Evolutionary conservation across 2,888 invertebrate genomes (phyloP).

Genomic region (Parthenolecanium corni): DNA sequence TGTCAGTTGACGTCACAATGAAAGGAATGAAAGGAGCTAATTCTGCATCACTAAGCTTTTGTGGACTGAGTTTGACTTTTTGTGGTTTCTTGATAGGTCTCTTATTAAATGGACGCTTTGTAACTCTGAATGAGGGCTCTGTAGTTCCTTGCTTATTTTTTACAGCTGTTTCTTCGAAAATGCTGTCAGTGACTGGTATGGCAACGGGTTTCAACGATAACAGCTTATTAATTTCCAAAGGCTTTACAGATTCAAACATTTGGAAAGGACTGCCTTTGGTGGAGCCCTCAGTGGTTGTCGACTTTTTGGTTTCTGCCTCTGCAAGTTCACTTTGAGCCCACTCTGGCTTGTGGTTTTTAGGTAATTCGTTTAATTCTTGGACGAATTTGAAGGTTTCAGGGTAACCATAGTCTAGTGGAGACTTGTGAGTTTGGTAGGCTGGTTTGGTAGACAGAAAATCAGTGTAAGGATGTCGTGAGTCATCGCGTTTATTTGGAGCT

Average conservation of each 20-base stretch:
- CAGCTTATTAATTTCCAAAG: slow-evolving; percentile 23
- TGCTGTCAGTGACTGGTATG: not conserved
- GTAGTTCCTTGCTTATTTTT: too few relatives aligned
- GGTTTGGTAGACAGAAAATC: slow-evolving; percentile 17
- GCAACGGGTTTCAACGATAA: not conserved
- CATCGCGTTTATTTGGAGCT: too few relatives aligned
- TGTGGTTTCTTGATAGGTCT: slow-evolving; percentile 16
- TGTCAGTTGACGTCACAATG: not conserved
- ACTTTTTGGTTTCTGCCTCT: not conserved
- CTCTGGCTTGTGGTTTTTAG: slow-evolving; percentile 18
- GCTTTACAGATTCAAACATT: slow-evolving; percentile 21
- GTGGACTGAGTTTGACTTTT: slow-evolving; percentile 5
- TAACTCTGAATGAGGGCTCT: not conserved
- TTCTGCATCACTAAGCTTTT: not conserved
- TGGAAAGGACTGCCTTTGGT: slow-evolving; percentile 16
- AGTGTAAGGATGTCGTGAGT: slow-evolving; percentile 15
- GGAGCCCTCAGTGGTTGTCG: not conserved
- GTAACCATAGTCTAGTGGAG: slow-evolving; percentile 18
- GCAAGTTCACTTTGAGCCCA: slow-evolving; percentile 4
- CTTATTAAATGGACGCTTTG: not conserved
- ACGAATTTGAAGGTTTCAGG: slow-evolving; percentile 23
- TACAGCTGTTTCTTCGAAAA: not conserved
- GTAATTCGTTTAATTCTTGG: slow-evolving; percentile 19
- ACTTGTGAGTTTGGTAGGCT: not conserved
- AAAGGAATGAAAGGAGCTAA: not conserved